phyloP scores from a whole-genome alignment of 2,113 vertebrate species.

The Hipposideros armiger region DNA sequence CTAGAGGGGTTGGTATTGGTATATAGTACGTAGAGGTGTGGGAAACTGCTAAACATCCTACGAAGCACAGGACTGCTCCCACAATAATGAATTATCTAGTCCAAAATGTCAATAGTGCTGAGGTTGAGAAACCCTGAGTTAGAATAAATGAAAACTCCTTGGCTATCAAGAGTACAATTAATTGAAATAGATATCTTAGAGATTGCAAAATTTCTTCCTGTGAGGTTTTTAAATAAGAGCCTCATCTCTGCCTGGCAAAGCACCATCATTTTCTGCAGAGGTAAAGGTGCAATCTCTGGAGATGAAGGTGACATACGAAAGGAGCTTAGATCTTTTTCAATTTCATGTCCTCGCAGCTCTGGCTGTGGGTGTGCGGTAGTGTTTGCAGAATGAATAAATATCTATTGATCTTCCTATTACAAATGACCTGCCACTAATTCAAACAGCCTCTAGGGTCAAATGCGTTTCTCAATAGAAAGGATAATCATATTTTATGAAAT shows the following conservation, averaged over 20 bases:
- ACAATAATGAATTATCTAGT: neutral
- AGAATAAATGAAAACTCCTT: neutral
- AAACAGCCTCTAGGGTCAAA: neutral
- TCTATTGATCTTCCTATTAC: neutral
- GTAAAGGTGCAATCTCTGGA: neutral
- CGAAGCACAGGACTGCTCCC: neutral
- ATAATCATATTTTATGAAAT: conserved; percentile 11
- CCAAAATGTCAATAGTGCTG: neutral
- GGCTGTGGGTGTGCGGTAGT: no score
- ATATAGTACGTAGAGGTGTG: neutral
- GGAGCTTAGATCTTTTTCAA: neutral
- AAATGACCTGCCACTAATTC: neutral
- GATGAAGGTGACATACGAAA: neutral
- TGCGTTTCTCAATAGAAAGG: neutral
- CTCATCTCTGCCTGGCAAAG: neutral
- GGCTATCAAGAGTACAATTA: neutral
- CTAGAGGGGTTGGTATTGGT: neutral
- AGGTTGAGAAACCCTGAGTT: neutral
- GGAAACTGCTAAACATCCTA: neutral
- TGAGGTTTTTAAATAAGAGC: neutral
- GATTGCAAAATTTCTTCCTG: neutral
- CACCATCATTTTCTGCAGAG: neutral
- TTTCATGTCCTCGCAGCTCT: neutral
- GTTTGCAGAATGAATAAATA: neutral
- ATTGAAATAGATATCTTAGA: neutral